These are phyloP conservation scores for Carposina sasakii DNA, from an alignment of 1,140 invertebrate species.

Conservation along the genomic window DNA sequence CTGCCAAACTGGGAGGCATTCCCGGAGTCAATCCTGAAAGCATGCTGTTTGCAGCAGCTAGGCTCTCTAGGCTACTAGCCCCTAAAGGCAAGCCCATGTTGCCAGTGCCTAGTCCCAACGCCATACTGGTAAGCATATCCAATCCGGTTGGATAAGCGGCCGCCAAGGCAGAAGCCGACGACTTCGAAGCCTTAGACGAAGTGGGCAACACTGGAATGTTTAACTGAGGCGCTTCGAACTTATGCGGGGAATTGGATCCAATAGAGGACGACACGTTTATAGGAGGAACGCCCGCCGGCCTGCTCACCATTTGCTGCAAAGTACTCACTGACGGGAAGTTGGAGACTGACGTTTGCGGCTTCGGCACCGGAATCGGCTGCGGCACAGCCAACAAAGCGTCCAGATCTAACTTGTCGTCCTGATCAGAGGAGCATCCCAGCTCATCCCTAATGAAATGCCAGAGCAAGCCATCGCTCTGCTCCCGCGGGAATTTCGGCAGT, in stretches of 20 bases:
- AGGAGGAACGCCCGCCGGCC: conserved; percentile 63
- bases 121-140: conserved; percentile 70
- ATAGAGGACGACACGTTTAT: conserved; percentile 64
- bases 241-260: conserved; percentile 60
- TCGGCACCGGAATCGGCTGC: conserved; percentile 67
- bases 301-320: conserved; percentile 67
- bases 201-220: conserved; percentile 65
- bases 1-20: conserved; percentile 58
- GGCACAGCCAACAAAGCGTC: conserved; percentile 72
- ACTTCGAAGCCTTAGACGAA: conserved; percentile 63
- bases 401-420: conserved; percentile 73
- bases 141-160: conserved; percentile 61
- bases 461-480: conserved; percentile 76
- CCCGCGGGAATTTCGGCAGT: conserved; percentile 77
- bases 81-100: conserved; percentile 59
- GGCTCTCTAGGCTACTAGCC: conserved; percentile 48
- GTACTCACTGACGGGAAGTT: conserved; percentile 69
- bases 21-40: conserved; percentile 56
- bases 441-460: conserved; percentile 77
- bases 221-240: conserved; percentile 64
- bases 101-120: conserved; percentile 56
- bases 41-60: conserved; percentile 68
- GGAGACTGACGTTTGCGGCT: conserved; percentile 51
- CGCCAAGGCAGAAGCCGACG: conserved; percentile 35
- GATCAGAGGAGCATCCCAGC: conserved; percentile 69